Evolutionary conservation across 2,888 invertebrate genomes (phyloP).

Genomic region (Melanophora roralis): DNA sequence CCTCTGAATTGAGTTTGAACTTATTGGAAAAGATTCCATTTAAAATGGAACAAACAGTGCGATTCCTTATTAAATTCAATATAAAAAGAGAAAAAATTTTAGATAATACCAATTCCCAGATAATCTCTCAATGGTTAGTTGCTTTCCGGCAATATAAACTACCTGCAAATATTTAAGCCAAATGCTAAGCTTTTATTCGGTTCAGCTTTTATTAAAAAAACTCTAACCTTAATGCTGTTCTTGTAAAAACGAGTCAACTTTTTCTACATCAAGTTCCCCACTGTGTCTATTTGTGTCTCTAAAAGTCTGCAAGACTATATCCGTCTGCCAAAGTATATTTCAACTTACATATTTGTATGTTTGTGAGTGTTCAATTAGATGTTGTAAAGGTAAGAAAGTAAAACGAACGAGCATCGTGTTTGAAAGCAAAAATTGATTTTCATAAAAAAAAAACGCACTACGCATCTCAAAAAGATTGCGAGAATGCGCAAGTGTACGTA

Average conservation of each 20-base stretch:
- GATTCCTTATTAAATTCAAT: too few relatives aligned
- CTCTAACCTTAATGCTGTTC: too few relatives aligned
- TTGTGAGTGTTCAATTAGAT: slow-evolving; percentile 20
- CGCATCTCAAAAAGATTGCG: slow-evolving; percentile 59
- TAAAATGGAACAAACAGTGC: too few relatives aligned
- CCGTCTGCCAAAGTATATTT: neutral
- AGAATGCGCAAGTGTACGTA: slow-evolving; percentile 24
- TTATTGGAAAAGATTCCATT: too few relatives aligned
- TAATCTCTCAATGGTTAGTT: too few relatives aligned
- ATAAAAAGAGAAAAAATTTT: too few relatives aligned
- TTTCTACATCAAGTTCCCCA: neutral
- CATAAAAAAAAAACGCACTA: slow-evolving; percentile 59
- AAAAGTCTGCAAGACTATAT: neutral
- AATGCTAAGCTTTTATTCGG: too few relatives aligned
- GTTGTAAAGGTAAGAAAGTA: slow-evolving; percentile 46
- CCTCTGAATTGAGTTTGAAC: too few relatives aligned
- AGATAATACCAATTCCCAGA: too few relatives aligned
- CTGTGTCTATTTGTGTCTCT: neutral
- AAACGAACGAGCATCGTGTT: slow-evolving; percentile 43
- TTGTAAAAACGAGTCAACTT: neutral
- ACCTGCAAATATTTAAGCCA: too few relatives aligned
- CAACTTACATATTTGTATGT: slow-evolving; percentile 3
- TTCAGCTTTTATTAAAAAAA: too few relatives aligned
- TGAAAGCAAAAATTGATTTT: slow-evolving; percentile 58
- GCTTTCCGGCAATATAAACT: too few relatives aligned